These are phyloP conservation scores for Irena cyanogastra DNA, from an alignment of 2,113 vertebrate genomes.

Conservation along the genomic window DNA sequence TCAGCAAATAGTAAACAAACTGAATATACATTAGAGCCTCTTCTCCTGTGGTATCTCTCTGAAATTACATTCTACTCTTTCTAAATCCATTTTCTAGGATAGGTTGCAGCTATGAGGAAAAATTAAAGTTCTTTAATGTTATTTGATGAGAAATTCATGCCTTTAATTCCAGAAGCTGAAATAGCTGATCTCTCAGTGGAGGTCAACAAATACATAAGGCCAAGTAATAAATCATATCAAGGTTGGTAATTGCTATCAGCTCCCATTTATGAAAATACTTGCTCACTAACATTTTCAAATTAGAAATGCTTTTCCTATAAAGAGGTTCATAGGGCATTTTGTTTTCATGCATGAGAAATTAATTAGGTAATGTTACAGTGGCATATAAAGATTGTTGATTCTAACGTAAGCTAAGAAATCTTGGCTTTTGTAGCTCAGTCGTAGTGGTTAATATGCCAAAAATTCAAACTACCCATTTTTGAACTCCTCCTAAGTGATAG, in stretches of 20 bases:
- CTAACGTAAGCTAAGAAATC: background rate
- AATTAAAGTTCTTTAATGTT: conserved; percentile 2
- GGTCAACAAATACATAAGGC: background rate
- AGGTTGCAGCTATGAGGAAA: background rate
- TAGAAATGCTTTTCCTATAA: background rate
- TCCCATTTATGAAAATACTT: background rate
- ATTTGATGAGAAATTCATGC: conserved; percentile 25
- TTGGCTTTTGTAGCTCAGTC: background rate
- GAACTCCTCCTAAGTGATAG: background rate
- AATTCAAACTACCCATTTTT: background rate
- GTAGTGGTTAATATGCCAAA: background rate
- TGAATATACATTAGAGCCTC: background rate
- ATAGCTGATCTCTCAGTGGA: background rate
- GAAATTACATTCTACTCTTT: background rate
- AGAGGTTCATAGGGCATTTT: background rate
- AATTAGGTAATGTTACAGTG: conserved; percentile 10
- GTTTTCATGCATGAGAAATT: background rate
- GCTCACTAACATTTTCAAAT: background rate
- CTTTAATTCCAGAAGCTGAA: conserved; percentile 20
- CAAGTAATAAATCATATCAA: background rate
- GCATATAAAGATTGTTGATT: background rate
- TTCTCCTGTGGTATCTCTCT: background rate
- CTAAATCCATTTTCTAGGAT: background rate
- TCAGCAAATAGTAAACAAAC: background rate
- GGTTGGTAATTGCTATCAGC: background rate